Evolutionary conservation across 2,888 invertebrate species (phyloP).

Genomic region (Eulithis prunata): DNA sequence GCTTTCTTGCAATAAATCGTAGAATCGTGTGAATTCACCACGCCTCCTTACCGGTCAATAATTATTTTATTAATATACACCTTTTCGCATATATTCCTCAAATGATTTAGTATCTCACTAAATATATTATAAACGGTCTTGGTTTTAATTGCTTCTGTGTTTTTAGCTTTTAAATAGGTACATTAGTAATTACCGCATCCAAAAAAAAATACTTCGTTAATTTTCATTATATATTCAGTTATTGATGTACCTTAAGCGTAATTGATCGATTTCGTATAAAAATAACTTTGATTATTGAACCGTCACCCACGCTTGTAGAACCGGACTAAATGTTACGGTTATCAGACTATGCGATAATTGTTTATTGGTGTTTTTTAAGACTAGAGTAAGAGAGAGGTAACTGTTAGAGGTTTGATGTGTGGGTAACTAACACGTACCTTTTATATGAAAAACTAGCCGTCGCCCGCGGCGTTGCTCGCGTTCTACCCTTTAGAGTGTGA

Average conservation of each 20-base stretch:
- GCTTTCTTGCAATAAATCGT: constrained; percentile 64
- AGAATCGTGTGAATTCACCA: constrained; percentile 72
- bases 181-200: too few species aligned
- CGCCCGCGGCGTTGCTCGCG: too few species aligned
- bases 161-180: not conserved
- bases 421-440: constrained; percentile 7
- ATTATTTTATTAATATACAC: constrained; percentile 79
- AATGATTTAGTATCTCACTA: constrained; percentile 69
- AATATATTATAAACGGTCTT: constrained; percentile 52
- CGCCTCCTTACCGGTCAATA: constrained; percentile 71
- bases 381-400: constrained; percentile 35
- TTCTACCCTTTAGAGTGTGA: too few species aligned
- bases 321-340: constrained; percentile 50
- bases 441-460: too few species aligned
- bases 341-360: constrained; percentile 47
- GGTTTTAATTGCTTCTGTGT: constrained; percentile 32
- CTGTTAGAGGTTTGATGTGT: constrained; percentile 35
- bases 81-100: constrained; percentile 66
- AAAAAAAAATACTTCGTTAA: too few species aligned
- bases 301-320: constrained; percentile 50
- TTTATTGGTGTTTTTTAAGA: constrained; percentile 48
- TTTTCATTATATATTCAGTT: too few species aligned
- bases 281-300: constrained; percentile 43
- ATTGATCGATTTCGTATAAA: constrained; percentile 44
- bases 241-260: not conserved